Conservation (phyloP, 2,888 invertebrate species). For the Epicampocera succincta region DNA sequence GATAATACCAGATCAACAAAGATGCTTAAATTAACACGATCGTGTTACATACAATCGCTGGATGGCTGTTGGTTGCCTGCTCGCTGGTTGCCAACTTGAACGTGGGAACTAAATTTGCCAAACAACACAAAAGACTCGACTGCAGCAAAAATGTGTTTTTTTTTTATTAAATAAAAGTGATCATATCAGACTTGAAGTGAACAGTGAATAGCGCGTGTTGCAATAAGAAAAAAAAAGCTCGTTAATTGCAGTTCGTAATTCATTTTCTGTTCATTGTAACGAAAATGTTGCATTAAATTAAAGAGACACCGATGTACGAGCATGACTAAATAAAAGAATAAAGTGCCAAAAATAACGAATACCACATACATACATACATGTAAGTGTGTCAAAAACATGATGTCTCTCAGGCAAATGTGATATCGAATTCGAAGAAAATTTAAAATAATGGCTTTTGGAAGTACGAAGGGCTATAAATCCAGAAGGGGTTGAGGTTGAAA, state of each 20-base stretch:
- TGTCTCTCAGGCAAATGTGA: conserved; percentile 41
- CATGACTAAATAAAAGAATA: conserved; percentile 38
- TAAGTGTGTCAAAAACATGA: conserved; percentile 66
- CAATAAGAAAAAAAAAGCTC: conserved; percentile 59
- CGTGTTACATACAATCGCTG: conserved; percentile 62
- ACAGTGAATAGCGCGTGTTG: conserved; percentile 66
- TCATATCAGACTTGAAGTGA: conserved; percentile 58
- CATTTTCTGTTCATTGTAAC: conserved; percentile 19
- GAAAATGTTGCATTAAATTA: conserved; percentile 55
- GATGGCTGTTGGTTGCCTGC: conserved; percentile 36
- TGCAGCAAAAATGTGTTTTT: conserved; percentile 44
- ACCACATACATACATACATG: conserved; percentile 22
- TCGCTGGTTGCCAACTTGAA: conserved; percentile 62
- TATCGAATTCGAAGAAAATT: conserved; percentile 12
- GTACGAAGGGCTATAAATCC: conserved; percentile 13
- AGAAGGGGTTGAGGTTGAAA: conserved; percentile 14
- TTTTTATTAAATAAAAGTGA: conserved; percentile 52
- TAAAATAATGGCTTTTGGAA: not conserved
- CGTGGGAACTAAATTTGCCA: conserved; percentile 71
- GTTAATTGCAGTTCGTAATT: conserved; percentile 5
- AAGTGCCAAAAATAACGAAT: conserved; percentile 27
- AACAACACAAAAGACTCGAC: conserved; percentile 42
- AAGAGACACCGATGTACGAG: conserved; percentile 33
- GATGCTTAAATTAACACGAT: conserved; percentile 71
- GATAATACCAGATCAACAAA: conserved; percentile 61